These are phyloP conservation scores for Sitodiplosis mosellana DNA, from an alignment of 1,140 invertebrate species.

Conservation along the genomic window DNA sequence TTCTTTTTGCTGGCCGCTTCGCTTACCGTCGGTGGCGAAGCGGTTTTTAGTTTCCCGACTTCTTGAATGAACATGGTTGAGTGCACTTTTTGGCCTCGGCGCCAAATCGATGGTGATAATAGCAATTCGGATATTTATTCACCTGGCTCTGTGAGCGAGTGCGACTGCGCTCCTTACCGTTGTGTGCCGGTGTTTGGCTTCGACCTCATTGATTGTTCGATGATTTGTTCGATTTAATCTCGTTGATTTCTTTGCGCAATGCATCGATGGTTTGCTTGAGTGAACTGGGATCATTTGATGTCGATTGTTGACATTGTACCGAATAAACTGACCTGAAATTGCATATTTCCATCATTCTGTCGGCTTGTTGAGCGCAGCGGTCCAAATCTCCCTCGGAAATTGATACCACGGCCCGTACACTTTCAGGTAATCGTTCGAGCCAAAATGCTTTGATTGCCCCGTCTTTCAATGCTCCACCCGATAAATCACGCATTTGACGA, in stretches of 20 bases:
- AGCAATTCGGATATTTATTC: background rate
- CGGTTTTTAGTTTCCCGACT: background rate
- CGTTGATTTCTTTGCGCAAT: no score
- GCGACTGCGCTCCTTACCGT: no score
- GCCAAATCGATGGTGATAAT: background rate
- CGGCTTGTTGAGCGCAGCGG: conserved; percentile 5
- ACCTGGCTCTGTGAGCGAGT: no score
- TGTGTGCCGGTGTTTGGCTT: no score
- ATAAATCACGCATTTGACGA: conserved; percentile 7
- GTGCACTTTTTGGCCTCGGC: background rate
- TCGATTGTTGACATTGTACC: no score
- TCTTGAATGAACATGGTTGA: background rate
- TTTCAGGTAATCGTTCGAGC: conserved; percentile 5
- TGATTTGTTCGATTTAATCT: no score
- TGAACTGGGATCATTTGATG: no score
- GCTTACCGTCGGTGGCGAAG: no score
- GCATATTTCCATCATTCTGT: conserved; percentile 3
- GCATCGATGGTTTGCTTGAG: no score
- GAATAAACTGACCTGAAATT: no score
- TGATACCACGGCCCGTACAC: conserved; percentile 1
- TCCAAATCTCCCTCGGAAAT: background rate
- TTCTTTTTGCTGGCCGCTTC: background rate
- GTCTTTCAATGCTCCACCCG: conserved; percentile 4
- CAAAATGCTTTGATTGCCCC: conserved; percentile 8
- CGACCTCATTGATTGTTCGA: no score